Evolutionary conservation across 2,888 invertebrate genomes (phyloP), one percentile per base, ranked within the genome.

Genomic region (Iselma pallidipennis): DNA sequence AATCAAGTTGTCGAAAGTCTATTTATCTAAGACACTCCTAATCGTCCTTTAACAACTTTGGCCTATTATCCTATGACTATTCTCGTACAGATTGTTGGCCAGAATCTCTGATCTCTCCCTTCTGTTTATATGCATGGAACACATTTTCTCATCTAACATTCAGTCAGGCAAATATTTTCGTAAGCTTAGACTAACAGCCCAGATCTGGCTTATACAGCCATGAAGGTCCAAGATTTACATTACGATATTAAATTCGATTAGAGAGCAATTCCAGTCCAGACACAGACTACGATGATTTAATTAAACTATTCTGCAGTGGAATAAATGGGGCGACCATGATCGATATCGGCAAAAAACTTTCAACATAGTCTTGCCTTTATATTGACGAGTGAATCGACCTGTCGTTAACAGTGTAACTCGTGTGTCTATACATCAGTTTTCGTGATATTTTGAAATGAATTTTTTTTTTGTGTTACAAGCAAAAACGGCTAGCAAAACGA

Each of bases 61-160:
- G 7, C 19, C 42, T 42, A 42, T 42, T 42, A 42, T 42, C 16
- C 19, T 2, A 16, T 19, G n/a, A n/a, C n/a, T n/a, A 19, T 42
- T 42, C 42, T 21, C 10, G 42, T 42, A 19, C 19, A 42, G 42
- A 42, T 42, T 42, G 42, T 42, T 10, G 42, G 21, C 16, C 21
- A 42, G 10, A 42, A 42, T 42, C 42, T 10, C 19, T 7, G 7
- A 29, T 7, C 37, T 10, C 2, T 37, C 1, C 37, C 7, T 16
- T 21, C 10, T 42, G 42, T 42, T 42, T 42, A 42, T 21, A 21
- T 42, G 21, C 21, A 21, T 42, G 21, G 42, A 10, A 21, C 42
- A 42, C 3, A 62, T 58, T 62, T 62, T 62, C 61, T 62, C 55
- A 62, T 58, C 48, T 57, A 57, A 62, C 57, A 62, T 55, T 62